These are phyloP conservation scores for Poecilobothrus nobilitatus DNA, from an alignment of 2,888 invertebrate genomes.

Conservation along the genomic window DNA sequence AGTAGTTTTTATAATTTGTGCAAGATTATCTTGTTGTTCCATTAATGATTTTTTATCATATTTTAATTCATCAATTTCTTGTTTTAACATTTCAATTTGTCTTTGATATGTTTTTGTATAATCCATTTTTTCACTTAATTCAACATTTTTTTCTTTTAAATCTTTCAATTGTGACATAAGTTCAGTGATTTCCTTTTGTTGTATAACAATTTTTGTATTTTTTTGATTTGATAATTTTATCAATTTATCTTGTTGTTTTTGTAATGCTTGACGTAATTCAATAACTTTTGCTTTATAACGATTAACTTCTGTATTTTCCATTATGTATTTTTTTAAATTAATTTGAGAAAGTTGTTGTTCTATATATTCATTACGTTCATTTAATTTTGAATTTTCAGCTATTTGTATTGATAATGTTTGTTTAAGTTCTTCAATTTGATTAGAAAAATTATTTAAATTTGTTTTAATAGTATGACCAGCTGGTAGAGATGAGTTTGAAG, in stretches of 20 bases:
- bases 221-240: conserved; percentile 3
- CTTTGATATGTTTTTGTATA: conserved; percentile 15
- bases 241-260: not conserved
- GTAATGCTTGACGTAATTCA: not conserved
- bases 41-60: conserved; percentile 19
- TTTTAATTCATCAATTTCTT: conserved; percentile 20
- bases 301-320: conserved; percentile 19
- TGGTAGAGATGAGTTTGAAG: not conserved
- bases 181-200: conserved; percentile 7
- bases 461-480: not conserved
- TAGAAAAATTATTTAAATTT: not conserved
- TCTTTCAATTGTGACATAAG: conserved; percentile 11
- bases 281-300: conserved; percentile 18
- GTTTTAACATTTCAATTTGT: conserved; percentile 17
- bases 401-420: not conserved
- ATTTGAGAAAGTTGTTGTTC: conserved; percentile 17
- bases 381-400: not conserved
- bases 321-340: conserved; percentile 16
- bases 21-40: conserved; percentile 19
- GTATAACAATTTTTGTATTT: not conserved
- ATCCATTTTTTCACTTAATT: conserved; percentile 12
- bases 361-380: conserved; percentile 10
- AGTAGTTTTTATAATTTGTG: conserved; percentile 16
- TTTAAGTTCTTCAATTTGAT: not conserved
- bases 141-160: conserved; percentile 8